Conservation (phyloP, 92 coral and sea anemone genomes). For the Paramuricea clavata region DNA sequence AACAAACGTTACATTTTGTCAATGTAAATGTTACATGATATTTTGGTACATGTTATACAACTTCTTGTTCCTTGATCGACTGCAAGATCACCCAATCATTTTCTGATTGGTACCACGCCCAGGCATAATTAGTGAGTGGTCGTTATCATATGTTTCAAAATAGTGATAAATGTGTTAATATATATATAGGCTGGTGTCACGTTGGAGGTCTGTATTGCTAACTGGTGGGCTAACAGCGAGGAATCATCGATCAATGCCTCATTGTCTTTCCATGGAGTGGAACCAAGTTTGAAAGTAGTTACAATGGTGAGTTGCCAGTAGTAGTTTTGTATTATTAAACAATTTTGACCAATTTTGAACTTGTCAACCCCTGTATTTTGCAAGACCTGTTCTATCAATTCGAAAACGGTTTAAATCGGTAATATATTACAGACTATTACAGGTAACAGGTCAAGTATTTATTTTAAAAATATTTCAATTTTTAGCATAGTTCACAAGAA, state of each 20-base stretch:
- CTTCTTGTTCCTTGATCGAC: no score
- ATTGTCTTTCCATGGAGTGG: constrained; percentile 81
- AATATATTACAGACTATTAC: neutral
- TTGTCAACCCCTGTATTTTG: neutral
- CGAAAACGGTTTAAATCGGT: no score
- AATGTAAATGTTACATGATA: no score
- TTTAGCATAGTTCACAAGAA: constrained; percentile 78
- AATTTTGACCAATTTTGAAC: neutral
- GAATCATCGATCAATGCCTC: constrained; percentile 73
- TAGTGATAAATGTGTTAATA: no score
- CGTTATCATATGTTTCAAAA: no score
- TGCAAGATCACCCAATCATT: no score
- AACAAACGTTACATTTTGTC: no score
- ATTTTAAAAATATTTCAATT: constrained; percentile 6
- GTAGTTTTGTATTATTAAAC: neutral
- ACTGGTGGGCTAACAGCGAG: constrained; percentile 97
- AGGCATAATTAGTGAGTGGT: no score
- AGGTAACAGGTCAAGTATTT: neutral
- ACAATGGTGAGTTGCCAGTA: constrained; percentile 58
- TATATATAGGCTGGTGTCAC: constrained; percentile 77
- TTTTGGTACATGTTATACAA: no score
- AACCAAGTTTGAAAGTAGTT: constrained; percentile 72
- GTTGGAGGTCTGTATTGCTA: constrained; percentile 87
- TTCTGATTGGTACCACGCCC: no score
- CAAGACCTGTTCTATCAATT: no score